Evolutionary conservation across 2,888 invertebrate species (phyloP).

Genomic region (Hyalella azteca): DNA sequence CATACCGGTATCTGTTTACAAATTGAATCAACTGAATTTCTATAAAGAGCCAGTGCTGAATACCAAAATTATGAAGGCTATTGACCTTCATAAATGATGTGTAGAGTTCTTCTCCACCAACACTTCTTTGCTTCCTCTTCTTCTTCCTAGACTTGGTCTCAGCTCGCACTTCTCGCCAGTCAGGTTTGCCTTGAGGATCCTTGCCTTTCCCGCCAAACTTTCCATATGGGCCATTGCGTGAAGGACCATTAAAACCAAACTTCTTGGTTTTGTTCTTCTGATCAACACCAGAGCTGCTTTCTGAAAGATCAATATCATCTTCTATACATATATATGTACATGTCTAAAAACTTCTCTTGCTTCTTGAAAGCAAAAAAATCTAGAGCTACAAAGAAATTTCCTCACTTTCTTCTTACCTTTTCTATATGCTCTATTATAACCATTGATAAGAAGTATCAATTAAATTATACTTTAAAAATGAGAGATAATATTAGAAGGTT

Average conservation of each 20-base stretch:
- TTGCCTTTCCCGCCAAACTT: not conserved
- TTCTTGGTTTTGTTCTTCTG: not conserved
- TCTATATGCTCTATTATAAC: too few relatives aligned
- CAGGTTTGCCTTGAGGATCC: slow-evolving; percentile 26
- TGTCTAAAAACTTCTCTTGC: too few relatives aligned
- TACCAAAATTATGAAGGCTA: not conserved
- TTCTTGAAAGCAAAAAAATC: not conserved
- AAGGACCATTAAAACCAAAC: not conserved
- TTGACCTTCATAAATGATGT: slow-evolving; percentile 18
- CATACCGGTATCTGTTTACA: too few relatives aligned
- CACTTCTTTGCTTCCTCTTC: slow-evolving; percentile 43
- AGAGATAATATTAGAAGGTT: too few relatives aligned
- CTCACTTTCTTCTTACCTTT: too few relatives aligned
- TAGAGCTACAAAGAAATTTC: too few relatives aligned
- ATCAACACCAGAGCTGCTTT: not conserved
- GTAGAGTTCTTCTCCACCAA: slow-evolving; percentile 46
- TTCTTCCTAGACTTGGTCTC: slow-evolving; percentile 48
- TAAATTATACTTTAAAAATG: too few relatives aligned
- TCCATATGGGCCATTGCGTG: not conserved
- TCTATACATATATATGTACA: too few relatives aligned
- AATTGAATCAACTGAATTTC: too few relatives aligned
- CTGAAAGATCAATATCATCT: not conserved
- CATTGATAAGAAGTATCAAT: too few relatives aligned
- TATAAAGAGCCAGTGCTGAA: not conserved
- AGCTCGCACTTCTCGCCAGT: slow-evolving; percentile 49